phyloP scores from a whole-genome alignment of 2,113 vertebrate genomes.

The Trachemys scripta region DNA sequence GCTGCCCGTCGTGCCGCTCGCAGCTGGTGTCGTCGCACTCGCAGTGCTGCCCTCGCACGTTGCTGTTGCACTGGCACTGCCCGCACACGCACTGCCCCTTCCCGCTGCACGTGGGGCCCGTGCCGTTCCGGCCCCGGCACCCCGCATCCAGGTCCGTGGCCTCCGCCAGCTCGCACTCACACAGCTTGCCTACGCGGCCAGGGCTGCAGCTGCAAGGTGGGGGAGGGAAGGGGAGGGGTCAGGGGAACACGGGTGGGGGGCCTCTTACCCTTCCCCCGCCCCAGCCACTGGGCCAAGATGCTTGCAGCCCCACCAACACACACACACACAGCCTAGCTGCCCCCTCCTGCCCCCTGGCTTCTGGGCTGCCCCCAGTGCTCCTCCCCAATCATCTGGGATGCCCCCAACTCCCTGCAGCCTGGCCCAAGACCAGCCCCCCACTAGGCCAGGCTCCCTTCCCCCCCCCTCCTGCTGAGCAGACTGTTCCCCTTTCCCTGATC shows the following conservation, averaged over 20 bases:
- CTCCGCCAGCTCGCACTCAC: slow-evolving; percentile 74
- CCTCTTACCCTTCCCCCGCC: neutral
- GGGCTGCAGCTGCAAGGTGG: slow-evolving; percentile 70
- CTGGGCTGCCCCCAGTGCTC: neutral
- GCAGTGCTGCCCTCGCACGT: slow-evolving; percentile 72
- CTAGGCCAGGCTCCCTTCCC: neutral
- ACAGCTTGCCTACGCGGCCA: slow-evolving; percentile 72
- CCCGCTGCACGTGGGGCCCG: slow-evolving; percentile 74
- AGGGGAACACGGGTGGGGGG: neutral
- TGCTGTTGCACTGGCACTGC: slow-evolving; percentile 72
- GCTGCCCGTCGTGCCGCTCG: slow-evolving; percentile 65
- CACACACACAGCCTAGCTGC: no score
- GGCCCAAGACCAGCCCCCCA: neutral
- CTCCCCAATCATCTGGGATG: neutral
- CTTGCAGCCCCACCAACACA: neutral
- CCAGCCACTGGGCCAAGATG: neutral
- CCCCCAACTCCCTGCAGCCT: no score
- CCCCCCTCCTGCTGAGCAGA: neutral
- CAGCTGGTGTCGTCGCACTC: slow-evolving; percentile 81
- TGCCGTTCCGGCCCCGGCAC: slow-evolving; percentile 71
- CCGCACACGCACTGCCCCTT: slow-evolving; percentile 82
- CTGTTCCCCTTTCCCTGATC: no score
- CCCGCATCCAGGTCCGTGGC: slow-evolving; percentile 20
- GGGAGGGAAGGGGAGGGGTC: neutral
- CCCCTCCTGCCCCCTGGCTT: no score